Base-by-base conservation (phyloP, 2,888 invertebrate genomes). In the Diloba caeruleocephala region DNA sequence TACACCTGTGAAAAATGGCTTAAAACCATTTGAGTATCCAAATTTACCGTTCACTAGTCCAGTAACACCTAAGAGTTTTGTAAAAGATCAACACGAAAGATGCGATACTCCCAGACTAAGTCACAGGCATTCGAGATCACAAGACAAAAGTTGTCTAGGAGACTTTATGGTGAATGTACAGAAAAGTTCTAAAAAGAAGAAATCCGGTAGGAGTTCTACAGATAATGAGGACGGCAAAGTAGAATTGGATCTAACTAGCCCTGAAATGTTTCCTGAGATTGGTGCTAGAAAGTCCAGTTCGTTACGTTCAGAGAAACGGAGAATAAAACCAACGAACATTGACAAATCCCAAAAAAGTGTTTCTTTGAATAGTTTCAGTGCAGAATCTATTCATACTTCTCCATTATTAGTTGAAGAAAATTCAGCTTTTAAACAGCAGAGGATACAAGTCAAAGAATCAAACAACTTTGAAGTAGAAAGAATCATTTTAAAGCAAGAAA, bases 301-400 rank as follows among this genome's bases (percentile, higher is more conserved):
- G 0, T 64, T 91, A 10, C 71, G 81, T 7, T 86, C 87, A 0
- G 92, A 89, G 15, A 84, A 84, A 55, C 66, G 85, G 0, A 79
- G 95, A 54, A 95, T 95, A 1, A 95, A 94, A 58, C 95, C 95
- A 0, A 95, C 94, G 0, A 89, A 87, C 19, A 87, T 92, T 23
- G 88, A 90, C 38, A 85, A 80, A 2, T 78, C 81, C 1, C 81
- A 88, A 48, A 89, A 89, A 50, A 88, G 88, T 71, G 62, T 85
- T 4, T 90, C 90, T 0, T 33, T 92, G 1, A 91, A 83, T 17
- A 91, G 84, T 74, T 91, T 91, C 43, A 88, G 77, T 14, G 70
- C 84, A 0, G 91, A 92, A 36, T 79, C 78, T 3, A 90, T 93
- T 38, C 88, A 87, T 21, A 81, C 82, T 0, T 86, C 90, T 0